Evolutionary conservation across 2,113 vertebrate genomes (phyloP).

Genomic region (Electrona antarctica): DNA sequence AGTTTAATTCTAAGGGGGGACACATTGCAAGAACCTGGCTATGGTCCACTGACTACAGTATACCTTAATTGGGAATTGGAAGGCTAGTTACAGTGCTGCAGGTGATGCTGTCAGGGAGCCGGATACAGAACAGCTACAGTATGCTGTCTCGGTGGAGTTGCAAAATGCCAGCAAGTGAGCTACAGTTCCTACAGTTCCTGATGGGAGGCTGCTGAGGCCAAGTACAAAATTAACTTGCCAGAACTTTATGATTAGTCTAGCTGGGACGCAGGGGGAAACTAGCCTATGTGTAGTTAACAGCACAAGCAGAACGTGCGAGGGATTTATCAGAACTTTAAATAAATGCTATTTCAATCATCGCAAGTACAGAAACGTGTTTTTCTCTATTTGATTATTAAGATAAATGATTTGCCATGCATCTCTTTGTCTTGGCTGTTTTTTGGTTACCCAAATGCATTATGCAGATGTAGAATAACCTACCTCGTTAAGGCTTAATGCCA

Average conservation of each 20-base stretch:
- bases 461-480: conserved; percentile 73
- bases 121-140: conserved; percentile 39
- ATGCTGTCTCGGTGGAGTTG: conserved; percentile 32
- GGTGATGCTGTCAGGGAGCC: conserved; percentile 45
- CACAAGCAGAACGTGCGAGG: conserved; percentile 31
- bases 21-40: conserved; percentile 39
- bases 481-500: conserved; percentile 75
- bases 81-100: conserved; percentile 23
- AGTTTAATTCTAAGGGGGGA: conserved; percentile 18
- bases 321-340: conserved; percentile 28
- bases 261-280: not conserved
- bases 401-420: conserved; percentile 26
- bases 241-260: conserved; percentile 18
- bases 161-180: conserved; percentile 27
- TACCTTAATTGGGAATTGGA: not conserved
- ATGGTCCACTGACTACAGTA: conserved; percentile 21
- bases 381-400: conserved; percentile 37
- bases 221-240: conserved; percentile 42
- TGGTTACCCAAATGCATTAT: conserved; percentile 65
- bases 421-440: conserved; percentile 53
- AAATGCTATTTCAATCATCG: conserved; percentile 24
- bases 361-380: conserved; percentile 17
- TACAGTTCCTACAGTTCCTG: conserved; percentile 33
- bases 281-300: conserved; percentile 28
- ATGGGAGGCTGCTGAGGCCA: conserved; percentile 43